These are phyloP conservation scores for Alfaro cultratus DNA, from an alignment of 2,797 vertebrate genomes.

Conservation along the genomic window DNA sequence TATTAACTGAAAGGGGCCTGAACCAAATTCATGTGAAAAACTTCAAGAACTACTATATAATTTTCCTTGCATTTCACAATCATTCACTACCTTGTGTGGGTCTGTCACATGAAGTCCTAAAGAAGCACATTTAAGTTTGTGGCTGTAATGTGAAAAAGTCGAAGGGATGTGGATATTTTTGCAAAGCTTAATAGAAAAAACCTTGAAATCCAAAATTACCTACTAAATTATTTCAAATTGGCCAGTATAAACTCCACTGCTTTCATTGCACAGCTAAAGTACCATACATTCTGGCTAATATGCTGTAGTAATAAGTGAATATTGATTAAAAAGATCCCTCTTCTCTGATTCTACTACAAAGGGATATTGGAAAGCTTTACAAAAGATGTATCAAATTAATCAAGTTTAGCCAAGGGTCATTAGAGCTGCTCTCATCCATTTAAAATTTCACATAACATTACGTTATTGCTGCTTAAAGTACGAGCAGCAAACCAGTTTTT, in stretches of 20 bases:
- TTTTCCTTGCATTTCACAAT: background rate
- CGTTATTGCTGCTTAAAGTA: conserved; percentile 11
- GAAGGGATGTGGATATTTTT: background rate
- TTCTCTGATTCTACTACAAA: conserved; percentile 72
- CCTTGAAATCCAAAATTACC: conserved; percentile 29
- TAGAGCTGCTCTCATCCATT: conserved; percentile 40
- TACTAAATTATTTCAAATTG: conserved; percentile 36
- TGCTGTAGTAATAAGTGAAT: conserved; percentile 75
- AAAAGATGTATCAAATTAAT: conserved; percentile 77
- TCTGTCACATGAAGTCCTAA: background rate
- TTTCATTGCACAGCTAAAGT: conserved; percentile 39
- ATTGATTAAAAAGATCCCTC: conserved; percentile 76
- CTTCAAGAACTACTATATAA: background rate
- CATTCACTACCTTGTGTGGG: background rate
- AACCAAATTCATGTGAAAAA: background rate
- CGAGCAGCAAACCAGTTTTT: conserved; percentile 21
- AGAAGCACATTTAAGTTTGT: background rate
- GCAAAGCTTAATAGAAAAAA: background rate
- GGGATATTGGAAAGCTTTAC: conserved; percentile 75
- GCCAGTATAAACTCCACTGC: conserved; percentile 21
- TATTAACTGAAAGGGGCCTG: background rate
- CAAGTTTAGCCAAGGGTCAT: conserved; percentile 64
- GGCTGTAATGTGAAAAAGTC: background rate
- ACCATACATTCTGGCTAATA: conserved; percentile 57
- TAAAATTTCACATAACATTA: conserved; percentile 40